These are phyloP conservation scores for Poecilia wingei DNA, from an alignment of 2,797 vertebrate genomes.

Conservation along the genomic window DNA sequence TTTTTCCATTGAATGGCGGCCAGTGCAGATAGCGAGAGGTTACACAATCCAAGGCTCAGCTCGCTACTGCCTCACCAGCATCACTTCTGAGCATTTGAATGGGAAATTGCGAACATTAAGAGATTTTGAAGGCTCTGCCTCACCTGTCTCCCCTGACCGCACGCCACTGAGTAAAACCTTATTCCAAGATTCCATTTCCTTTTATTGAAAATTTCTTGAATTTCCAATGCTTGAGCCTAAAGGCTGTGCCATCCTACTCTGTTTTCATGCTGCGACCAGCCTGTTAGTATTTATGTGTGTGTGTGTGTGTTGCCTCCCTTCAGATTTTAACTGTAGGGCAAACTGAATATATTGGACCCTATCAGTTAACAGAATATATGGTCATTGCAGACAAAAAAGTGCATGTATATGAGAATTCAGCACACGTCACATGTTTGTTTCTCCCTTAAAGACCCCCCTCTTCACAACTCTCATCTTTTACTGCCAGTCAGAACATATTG, in stretches of 20 bases:
- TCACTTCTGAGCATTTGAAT: too few relatives aligned
- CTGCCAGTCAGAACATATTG: conserved; percentile 68
- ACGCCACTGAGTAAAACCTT: neutral
- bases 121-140: too few relatives aligned
- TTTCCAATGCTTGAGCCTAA: neutral
- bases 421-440: conserved; percentile 5
- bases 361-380: conserved; percentile 18
- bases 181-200: neutral
- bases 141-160: too few relatives aligned
- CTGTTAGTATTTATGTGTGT: conserved; percentile 3
- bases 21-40: too few relatives aligned
- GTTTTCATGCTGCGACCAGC: neutral
- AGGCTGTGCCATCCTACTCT: neutral
- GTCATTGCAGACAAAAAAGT: conserved; percentile 12
- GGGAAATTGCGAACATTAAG: too few relatives aligned
- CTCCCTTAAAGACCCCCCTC: conserved; percentile 7
- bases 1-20: too few relatives aligned
- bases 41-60: too few relatives aligned
- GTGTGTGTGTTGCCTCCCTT: conserved; percentile 1
- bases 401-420: conserved; percentile 17
- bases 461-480: conserved; percentile 40
- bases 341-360: conserved; percentile 37
- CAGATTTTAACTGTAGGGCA: conserved; percentile 8
- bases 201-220: neutral
- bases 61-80: too few relatives aligned